Evolutionary conservation across 2,113 vertebrate species (phyloP), one percentile per base, ranked within the genome.

Genomic region (Neolamprologus brichardi): DNA sequence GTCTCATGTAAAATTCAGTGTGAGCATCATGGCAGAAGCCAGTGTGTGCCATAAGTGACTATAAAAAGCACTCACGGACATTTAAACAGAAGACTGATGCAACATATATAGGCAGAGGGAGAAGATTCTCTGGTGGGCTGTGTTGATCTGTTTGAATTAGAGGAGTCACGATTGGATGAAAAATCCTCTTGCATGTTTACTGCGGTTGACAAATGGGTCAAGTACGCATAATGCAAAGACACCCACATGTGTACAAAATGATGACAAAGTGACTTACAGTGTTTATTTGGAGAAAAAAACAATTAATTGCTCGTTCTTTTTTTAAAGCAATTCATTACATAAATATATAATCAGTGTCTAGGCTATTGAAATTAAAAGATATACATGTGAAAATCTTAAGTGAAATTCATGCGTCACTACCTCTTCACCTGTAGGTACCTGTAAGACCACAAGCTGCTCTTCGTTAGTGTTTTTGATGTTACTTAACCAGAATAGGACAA

Each of bases 1-100:
- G 86, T 83, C 85, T 90, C 78, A 28, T 90, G 85, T 90, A 84
- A 89, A 81, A 62, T 90, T 88, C 60, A 86, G 82, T 92, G 84
- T 89, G 85, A 79, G 82, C 81, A 70, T 84, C 86, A 44, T 88
- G 86, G 67, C 84, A 46, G 79, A 81, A 46, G 88, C 75, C 64
- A 13, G 77, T 67, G 75, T 88, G 84, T 85, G 89, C 85, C 85
- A 49, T 67, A 58, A 28, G 28, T 53, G 84, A 80, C 23, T 58
- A 28, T 11, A 67, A 72, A 51, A 53, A 79, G 49, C 78, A 81
- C 72, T 44, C 37, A 39, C 64, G 4, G 37, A 67, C 72, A 20
- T 17, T 58, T 15, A 60, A 32, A 37, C 79, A 70, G 23, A 85
- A 51, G 44, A 81, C 51, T 13, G 25, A n/a, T 46, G 34, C 79